A percentile compares a stretch with the other conserved stretches of the same genome.
Conservation (phyloP, 2,888 invertebrate species). For the Prosopocoilus inquinatus region DNA sequence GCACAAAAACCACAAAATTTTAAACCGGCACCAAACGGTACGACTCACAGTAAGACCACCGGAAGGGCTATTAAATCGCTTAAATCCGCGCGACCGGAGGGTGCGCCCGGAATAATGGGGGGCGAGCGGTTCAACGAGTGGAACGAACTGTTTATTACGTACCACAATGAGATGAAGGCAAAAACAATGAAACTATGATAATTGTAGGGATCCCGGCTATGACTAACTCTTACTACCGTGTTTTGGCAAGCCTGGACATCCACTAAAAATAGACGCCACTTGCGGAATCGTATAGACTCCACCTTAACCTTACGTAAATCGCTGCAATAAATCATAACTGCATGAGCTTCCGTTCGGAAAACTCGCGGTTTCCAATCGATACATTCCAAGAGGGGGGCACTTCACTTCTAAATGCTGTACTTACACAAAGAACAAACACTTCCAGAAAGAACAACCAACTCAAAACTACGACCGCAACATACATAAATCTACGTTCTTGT, state of each 20-base stretch:
- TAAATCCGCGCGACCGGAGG: background rate
- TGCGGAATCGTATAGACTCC: slow-evolving; percentile 40
- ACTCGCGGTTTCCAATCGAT: background rate
- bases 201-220: slow-evolving; percentile 41
- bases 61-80: too few species aligned
- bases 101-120: slow-evolving; percentile 2
- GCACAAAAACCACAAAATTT: background rate
- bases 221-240: slow-evolving; percentile 42
- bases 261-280: slow-evolving; percentile 43
- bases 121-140: background rate
- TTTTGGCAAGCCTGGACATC: slow-evolving; percentile 42
- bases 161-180: slow-evolving; percentile 3
- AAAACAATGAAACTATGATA: slow-evolving; percentile 12
- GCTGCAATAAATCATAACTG: slow-evolving; percentile 9
- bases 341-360: background rate
- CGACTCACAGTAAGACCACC: background rate
- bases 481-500: too few species aligned
- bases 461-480: background rate
- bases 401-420: background rate
- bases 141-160: background rate
- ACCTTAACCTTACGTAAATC: slow-evolving; percentile 35
- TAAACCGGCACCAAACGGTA: background rate
- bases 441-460: background rate
- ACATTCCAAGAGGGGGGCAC: background rate
- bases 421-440: background rate